Percentiles rank a stretch among this genome's conserved stretches.
Conservation (phyloP, 2,888 invertebrate genomes). For the Miltochrista miniata region DNA sequence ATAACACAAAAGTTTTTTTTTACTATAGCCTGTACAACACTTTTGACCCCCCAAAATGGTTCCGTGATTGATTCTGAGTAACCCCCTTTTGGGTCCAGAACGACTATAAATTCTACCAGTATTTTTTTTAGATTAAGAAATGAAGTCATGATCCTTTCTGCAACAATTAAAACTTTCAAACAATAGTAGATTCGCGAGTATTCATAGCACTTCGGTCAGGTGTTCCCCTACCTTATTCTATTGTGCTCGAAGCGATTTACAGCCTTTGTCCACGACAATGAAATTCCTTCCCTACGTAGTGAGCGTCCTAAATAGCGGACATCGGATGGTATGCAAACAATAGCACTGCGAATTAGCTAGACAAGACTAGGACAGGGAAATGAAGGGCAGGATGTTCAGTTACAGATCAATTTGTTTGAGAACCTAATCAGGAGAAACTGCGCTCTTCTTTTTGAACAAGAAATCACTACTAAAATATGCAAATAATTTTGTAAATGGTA, state of each 20-base stretch:
- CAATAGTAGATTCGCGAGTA: neutral
- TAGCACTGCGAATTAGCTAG: slow-evolving; percentile 17
- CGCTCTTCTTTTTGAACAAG: too few relatives aligned
- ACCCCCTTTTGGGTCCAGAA: too few relatives aligned
- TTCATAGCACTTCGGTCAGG: slow-evolving; percentile 1
- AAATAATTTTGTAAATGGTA: too few relatives aligned
- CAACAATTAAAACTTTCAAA: slow-evolving; percentile 4
- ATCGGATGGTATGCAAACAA: slow-evolving; percentile 32
- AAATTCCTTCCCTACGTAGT: slow-evolving; percentile 9
- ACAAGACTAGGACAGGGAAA: neutral
- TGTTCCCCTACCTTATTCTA: slow-evolving; percentile 8
- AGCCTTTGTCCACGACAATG: slow-evolving; percentile 28
- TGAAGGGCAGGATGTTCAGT: neutral
- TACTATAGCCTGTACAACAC: too few relatives aligned
- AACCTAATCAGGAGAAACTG: neutral
- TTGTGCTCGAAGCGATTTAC: slow-evolving; percentile 24
- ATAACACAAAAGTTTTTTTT: too few relatives aligned
- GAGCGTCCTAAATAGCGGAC: slow-evolving; percentile 24
- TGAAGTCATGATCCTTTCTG: too few relatives aligned
- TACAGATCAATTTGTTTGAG: neutral
- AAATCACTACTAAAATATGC: too few relatives aligned
- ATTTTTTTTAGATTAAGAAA: too few relatives aligned
- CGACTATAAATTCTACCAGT: too few relatives aligned
- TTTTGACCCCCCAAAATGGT: too few relatives aligned
- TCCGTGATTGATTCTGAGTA: too few relatives aligned